A percentile compares a stretch with the other conserved stretches of the same genome.
Evolutionary conservation across 2,797 vertebrate genomes (phyloP).

Genomic region (Cygnus olor): DNA sequence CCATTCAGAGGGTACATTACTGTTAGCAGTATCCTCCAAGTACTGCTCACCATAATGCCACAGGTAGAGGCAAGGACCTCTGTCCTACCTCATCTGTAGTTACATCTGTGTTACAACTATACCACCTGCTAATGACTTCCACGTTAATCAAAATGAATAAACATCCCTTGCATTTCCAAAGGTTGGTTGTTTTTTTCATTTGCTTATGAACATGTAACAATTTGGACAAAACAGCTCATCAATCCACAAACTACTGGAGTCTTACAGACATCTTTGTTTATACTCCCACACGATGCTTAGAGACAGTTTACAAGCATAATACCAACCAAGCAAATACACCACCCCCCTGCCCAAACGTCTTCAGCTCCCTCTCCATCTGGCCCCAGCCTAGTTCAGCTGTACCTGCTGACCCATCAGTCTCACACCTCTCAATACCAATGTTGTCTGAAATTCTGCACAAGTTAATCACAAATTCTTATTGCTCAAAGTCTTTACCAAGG

Average conservation of each 20-base stretch:
- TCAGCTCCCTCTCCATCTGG: background rate
- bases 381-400: background rate
- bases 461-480: background rate
- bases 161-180: background rate
- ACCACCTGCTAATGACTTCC: background rate
- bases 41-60: background rate
- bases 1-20: background rate
- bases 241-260: background rate
- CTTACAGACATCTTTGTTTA: background rate
- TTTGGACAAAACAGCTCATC: background rate
- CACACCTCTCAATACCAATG: background rate
- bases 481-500: background rate
- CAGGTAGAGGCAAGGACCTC: background rate
- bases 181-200: rapidly evolving
- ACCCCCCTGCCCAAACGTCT: background rate
- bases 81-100: background rate
- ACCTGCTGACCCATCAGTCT: background rate
- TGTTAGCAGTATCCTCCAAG: background rate
- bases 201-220: rapidly evolving
- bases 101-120: background rate
- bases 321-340: background rate
- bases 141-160: background rate
- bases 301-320: background rate
- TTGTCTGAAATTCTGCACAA: background rate
- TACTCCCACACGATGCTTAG: background rate